Evolutionary conservation across 2,113 vertebrate genomes (phyloP).

Genomic region (Mormoops blainvillei): DNA sequence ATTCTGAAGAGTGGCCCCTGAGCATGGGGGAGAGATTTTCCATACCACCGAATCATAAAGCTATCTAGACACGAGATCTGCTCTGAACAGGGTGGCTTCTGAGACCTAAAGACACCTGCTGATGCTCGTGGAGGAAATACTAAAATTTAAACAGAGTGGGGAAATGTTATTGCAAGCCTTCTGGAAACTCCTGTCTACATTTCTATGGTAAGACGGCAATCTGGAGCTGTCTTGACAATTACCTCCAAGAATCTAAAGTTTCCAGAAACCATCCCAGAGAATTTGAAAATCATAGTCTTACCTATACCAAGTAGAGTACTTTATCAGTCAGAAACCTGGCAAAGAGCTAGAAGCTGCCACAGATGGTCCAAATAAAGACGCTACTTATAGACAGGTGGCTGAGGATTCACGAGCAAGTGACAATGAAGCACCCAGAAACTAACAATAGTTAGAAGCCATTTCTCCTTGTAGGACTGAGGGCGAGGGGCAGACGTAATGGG

Average conservation of each 20-base stretch:
- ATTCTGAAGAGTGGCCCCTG: not conserved
- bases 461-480: not conserved
- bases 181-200: slow-evolving; percentile 20
- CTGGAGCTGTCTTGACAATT: slow-evolving; percentile 28
- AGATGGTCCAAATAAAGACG: not conserved
- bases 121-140: not conserved
- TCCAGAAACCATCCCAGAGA: slow-evolving; percentile 17
- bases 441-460: not conserved
- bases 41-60: not conserved
- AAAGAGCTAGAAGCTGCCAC: not conserved
- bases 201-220: slow-evolving; percentile 24
- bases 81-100: not conserved
- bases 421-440: not conserved
- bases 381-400: not conserved
- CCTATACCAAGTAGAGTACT: not conserved
- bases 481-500: not conserved
- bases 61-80: not conserved
- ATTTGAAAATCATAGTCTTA: slow-evolving; percentile 24
- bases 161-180: not conserved
- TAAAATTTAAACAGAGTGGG: slow-evolving; percentile 1
- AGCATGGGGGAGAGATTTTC: not conserved
- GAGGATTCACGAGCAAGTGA: not conserved
- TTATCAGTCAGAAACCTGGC: not conserved
- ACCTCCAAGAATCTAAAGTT: slow-evolving; percentile 34
- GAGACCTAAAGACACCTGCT: slow-evolving; percentile 7